These are phyloP conservation scores for Sarcophaga bullata DNA, from an alignment of 1,140 invertebrate genomes.

Conservation along the genomic window DNA sequence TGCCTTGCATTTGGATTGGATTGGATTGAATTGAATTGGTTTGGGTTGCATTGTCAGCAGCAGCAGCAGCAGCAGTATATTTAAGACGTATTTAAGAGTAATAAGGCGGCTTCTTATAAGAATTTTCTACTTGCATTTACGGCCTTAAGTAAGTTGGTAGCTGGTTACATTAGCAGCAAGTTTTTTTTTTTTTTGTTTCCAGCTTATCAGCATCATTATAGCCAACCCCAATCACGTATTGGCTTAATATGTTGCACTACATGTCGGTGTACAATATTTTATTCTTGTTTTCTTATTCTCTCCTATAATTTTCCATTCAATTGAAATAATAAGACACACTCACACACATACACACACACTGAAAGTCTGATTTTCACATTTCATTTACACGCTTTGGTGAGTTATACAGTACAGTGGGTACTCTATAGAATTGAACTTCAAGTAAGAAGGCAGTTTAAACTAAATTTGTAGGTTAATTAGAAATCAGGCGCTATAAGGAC, in stretches of 20 bases:
- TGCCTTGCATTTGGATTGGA: too few species aligned
- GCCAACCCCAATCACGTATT: conserved; percentile 33
- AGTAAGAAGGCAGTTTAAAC: too few species aligned
- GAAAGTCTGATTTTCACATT: background rate
- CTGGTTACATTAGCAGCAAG: background rate
- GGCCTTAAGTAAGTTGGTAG: too few species aligned
- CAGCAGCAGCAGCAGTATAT: background rate
- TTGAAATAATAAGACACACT: conserved; percentile 23
- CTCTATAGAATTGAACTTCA: too few species aligned
- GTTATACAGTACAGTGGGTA: too few species aligned
- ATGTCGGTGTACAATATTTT: background rate
- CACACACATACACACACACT: too few species aligned
- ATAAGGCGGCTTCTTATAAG: conserved; percentile 20
- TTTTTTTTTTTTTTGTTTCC: background rate
- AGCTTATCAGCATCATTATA: conserved; percentile 34
- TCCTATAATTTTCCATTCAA: background rate
- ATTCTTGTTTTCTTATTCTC: background rate
- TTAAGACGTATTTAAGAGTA: background rate
- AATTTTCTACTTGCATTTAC: background rate
- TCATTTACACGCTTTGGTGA: background rate
- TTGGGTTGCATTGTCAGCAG: too few species aligned
- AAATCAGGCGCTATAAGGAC: too few species aligned
- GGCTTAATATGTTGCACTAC: conserved; percentile 25
- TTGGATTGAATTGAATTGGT: too few species aligned
- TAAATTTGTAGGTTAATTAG: too few species aligned